These are phyloP conservation scores for Lagria hirta DNA, from an alignment of 2,888 invertebrate genomes.

Conservation along the genomic window DNA sequence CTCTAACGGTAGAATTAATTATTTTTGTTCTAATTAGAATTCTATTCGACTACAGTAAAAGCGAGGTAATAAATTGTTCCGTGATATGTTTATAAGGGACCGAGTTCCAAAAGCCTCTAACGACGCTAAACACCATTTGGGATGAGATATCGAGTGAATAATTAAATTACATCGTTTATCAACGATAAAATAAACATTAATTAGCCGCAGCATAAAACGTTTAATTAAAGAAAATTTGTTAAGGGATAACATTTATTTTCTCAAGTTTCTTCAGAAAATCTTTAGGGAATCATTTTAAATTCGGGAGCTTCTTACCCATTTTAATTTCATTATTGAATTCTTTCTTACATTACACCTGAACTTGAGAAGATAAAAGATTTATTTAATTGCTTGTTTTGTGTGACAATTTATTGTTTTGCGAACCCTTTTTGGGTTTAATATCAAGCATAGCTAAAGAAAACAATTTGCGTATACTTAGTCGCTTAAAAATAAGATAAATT, in stretches of 20 bases:
- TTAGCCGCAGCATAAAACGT: slow-evolving; percentile 36
- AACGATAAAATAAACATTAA: slow-evolving; percentile 42
- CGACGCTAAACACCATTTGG: slow-evolving; percentile 33
- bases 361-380: slow-evolving; percentile 22
- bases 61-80: slow-evolving; percentile 31
- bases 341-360: slow-evolving; percentile 22
- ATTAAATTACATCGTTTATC: slow-evolving; percentile 41
- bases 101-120: slow-evolving; percentile 25
- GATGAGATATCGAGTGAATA: slow-evolving; percentile 37
- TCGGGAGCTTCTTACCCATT: slow-evolving; percentile 19
- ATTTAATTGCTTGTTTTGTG: slow-evolving; percentile 16
- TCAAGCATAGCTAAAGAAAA: no score
- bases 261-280: slow-evolving; percentile 18
- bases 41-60: slow-evolving; percentile 26
- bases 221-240: slow-evolving; percentile 40
- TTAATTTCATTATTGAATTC: slow-evolving; percentile 22
- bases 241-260: slow-evolving; percentile 31
- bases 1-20: slow-evolving; percentile 22
- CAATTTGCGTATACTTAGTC: no score
- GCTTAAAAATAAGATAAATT: no score
- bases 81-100: slow-evolving; percentile 35
- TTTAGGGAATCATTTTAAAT: slow-evolving; percentile 21
- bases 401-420: slow-evolving; percentile 13
- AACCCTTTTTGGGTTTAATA: no score
- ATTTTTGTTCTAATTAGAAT: slow-evolving; percentile 27